Percentiles rank a stretch among this genome's conserved stretches.
phyloP scores from a whole-genome alignment of 2,113 vertebrate genomes.

The Vombatus ursinus region DNA sequence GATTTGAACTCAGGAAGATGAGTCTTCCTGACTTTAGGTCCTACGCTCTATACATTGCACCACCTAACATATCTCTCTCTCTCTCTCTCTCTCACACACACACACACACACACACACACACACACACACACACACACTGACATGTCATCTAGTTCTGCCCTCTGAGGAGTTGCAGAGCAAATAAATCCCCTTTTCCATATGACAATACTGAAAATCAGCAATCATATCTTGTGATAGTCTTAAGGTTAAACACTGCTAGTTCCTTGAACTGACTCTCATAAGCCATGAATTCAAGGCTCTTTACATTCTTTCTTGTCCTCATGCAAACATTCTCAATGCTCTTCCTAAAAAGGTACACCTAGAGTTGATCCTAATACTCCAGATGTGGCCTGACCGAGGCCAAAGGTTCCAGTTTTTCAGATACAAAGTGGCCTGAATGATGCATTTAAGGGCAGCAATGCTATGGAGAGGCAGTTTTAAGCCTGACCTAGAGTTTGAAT shows the following conservation, averaged over 20 bases:
- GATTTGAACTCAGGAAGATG: not conserved
- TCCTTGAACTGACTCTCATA: not conserved
- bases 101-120: too few species aligned
- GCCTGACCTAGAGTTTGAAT: not conserved
- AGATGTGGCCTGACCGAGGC: not conserved
- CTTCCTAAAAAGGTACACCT: not conserved
- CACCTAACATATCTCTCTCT: not conserved
- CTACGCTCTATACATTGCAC: not conserved
- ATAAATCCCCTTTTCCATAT: not conserved
- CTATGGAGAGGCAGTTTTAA: not conserved
- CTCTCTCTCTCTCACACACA: too few species aligned
- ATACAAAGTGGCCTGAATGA: not conserved
- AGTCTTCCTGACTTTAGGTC: not conserved
- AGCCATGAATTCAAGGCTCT: not conserved
- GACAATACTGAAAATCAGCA: not conserved
- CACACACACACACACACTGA: too few species aligned
- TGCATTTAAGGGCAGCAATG: not conserved
- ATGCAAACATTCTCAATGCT: not conserved
- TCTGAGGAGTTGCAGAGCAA: not conserved
- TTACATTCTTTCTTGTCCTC: not conserved
- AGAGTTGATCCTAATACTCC: not conserved
- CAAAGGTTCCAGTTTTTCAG: not conserved
- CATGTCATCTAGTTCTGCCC: not conserved
- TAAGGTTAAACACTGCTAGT: not conserved
- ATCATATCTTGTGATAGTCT: not conserved